Base-by-base conservation (phyloP, 1,140 invertebrate species). In the Reticulitermes speratus region DNA sequence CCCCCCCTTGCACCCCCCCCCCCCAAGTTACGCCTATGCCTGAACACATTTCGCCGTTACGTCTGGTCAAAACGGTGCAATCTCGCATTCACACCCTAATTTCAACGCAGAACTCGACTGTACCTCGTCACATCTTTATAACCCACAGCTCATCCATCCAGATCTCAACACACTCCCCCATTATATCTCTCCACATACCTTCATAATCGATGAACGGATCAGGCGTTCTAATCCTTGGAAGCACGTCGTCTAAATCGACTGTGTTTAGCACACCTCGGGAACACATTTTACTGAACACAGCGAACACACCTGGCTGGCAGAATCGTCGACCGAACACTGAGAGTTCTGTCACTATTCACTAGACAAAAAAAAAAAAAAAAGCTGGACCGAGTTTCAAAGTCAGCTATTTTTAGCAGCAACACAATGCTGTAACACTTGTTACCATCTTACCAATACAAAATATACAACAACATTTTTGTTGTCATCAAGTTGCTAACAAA, bases 171-270 rank as follows among this genome's bases (percentile, higher is more conserved):
- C 9, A 48, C 14, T 48, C 14, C 45, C 14, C 45, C 45, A 48
- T 11, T 48, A 48, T 11, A 48, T 48, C 59, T 65, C 1, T 5
- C n/a, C 23, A 44, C 44, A 84, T 84, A 84, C 84, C 84, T 84
- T 32, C 55, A 52, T 84, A 48, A 84, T 84, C 84, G 84, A 84
- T 8, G 55, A 84, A 84, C 16, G 48, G 44, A 52, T 84, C 84
- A 11, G 44, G 86, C 19, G 86, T 30, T 32, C 88, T 86, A 83
- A 86, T 44, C 23, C 83, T 38, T 84, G 90, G 90, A 87, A 91
- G 90, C 87, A 88, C 91, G 65, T 88, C 91, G 87, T 88, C 90
- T 87, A 91, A 90, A 75, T 90, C 90, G 75, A 89, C 91, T 87
- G 89, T 89, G 85, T 88, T 48, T 16, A 86, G 81, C 25, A 82